A percentile compares a stretch with the other conserved stretches of the same genome.
phyloP scores from a whole-genome alignment of 2,113 vertebrate species.

The Heteronetta atricapilla region DNA sequence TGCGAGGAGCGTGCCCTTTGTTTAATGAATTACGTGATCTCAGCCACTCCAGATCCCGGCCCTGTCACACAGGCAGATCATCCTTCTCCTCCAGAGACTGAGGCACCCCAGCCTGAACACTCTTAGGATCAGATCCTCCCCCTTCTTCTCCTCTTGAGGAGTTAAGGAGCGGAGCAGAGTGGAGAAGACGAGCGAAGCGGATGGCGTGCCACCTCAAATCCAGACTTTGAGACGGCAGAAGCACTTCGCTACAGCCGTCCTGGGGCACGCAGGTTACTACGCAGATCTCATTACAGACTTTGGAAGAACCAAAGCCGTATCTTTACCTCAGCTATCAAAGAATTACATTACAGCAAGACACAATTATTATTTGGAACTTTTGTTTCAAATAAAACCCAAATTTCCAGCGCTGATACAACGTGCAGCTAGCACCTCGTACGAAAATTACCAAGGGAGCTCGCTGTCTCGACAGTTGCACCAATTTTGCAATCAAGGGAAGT shows the following conservation, averaged over 20 bases:
- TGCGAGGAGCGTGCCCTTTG: not conserved
- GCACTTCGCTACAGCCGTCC: not conserved
- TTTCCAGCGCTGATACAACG: too few species aligned
- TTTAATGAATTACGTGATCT: not conserved
- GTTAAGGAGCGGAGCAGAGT: not conserved
- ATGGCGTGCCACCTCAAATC: too few species aligned
- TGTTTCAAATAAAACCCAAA: too few species aligned
- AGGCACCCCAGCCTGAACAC: not conserved
- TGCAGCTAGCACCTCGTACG: not conserved
- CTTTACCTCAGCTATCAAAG: not conserved
- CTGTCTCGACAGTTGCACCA: fast-evolving
- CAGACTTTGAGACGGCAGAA: not conserved
- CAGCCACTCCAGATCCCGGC: not conserved
- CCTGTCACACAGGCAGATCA: not conserved
- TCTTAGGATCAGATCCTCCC: not conserved
- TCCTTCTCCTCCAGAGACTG: not conserved
- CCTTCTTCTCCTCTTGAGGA: not conserved
- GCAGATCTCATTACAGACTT: not conserved
- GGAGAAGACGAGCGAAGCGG: not conserved
- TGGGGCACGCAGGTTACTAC: not conserved
- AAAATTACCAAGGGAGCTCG: not conserved
- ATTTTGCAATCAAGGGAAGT: not conserved
- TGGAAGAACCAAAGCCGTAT: not conserved
- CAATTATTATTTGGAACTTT: not conserved
- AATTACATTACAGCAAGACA: not conserved